Base-by-base conservation (phyloP, 92 coral and sea anemone genomes). In the Zoanthus gigantus region DNA sequence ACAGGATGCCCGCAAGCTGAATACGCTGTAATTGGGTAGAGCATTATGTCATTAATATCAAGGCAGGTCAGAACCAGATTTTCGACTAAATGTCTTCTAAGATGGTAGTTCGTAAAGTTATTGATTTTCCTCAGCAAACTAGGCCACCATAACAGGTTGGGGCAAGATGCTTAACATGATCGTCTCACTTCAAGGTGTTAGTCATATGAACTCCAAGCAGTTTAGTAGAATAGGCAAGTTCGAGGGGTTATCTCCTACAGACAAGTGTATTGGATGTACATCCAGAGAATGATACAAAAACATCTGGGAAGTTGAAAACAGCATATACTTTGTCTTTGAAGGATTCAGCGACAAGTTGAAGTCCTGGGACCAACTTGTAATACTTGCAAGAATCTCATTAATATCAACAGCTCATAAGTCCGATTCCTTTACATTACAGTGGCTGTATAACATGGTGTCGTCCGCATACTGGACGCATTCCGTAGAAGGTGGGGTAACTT, bases 1-100 rank as follows among this genome's bases (percentile, higher is more conserved):
- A 60, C 93, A 86, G 75, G 93, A 90, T 11, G 90, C 89, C 7
- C 23, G 90, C 67, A 54, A 18, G 77, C 75, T 90, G 83, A 42
- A 90, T 69, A 34, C 93, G 93, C 76, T 90, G 88, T 78, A 56
- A 85, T 52, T 71, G 93, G 90, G 45, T 87, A 67, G 29, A 76
- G 76, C 7, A 86, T 69, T 6, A 46, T 86, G 60, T 86, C 83
- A 44, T 61, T 37, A 54, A 77, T 77, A 73, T 78, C 85, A 17
- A 87, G 56, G 42, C 71, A 65, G 15, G 90, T 45, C 7, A 87
- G 79, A 10, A 89, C 47, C 9, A 84, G 74, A 30, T 56, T 42
- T 68, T 83, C 73, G 2, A 73, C 89, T 50, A 77, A 75, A 17
- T 89, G 89, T 73, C 77, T 89, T 29, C 89, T 71, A 78, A 89